phyloP scores from a whole-genome alignment of 2,113 vertebrate genomes.

The Limnothrissa miodon region DNA sequence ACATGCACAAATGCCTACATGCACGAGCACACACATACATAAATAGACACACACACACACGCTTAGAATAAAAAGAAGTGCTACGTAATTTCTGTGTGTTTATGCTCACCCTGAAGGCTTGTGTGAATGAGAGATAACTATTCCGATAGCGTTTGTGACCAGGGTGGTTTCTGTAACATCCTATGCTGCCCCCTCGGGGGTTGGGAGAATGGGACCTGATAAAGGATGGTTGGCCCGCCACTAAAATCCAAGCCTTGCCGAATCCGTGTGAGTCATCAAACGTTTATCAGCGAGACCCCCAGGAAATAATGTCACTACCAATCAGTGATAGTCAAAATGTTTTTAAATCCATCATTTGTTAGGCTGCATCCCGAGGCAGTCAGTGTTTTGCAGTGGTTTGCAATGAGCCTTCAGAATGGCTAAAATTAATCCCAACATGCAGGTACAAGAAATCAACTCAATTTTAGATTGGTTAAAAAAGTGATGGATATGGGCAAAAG shows the following conservation, averaged over 20 bases:
- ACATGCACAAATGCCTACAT: not conserved
- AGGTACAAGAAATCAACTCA: not conserved
- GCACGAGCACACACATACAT: not conserved
- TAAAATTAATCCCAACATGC: not conserved
- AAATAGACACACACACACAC: not conserved
- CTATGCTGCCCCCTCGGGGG: slow-evolving; percentile 17
- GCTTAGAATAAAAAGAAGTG: not conserved
- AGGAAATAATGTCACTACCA: slow-evolving; percentile 11
- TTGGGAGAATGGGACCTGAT: slow-evolving; percentile 25
- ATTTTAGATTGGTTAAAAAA: no score
- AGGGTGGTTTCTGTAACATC: slow-evolving; percentile 14
- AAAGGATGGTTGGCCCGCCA: not conserved
- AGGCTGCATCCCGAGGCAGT: not conserved
- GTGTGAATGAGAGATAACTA: slow-evolving; percentile 33
- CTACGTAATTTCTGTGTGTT: slow-evolving; percentile 18
- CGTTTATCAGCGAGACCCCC: not conserved
- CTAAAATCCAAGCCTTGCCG: not conserved
- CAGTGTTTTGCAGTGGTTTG: not conserved
- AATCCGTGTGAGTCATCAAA: not conserved
- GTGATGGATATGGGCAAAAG: not conserved
- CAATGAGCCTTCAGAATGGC: not conserved
- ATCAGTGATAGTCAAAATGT: not conserved
- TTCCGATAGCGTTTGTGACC: slow-evolving; percentile 32
- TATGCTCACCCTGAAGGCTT: slow-evolving; percentile 23
- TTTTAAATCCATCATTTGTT: slow-evolving; percentile 1